Conservation (phyloP, 2,113 vertebrate species). For the Syngnathus floridae region DNA sequence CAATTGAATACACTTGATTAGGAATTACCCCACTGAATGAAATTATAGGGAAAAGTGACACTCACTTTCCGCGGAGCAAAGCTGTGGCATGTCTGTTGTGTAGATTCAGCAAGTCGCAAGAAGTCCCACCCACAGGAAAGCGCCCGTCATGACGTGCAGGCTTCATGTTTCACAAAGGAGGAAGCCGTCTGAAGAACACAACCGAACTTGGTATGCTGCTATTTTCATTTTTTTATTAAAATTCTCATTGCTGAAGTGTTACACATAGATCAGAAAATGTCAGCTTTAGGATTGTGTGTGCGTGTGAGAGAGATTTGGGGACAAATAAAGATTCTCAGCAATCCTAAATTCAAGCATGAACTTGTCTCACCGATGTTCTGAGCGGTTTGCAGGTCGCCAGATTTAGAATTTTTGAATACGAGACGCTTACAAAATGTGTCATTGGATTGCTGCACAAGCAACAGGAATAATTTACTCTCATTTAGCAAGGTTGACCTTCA, state of each 20-base stretch:
- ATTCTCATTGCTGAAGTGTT: not conserved
- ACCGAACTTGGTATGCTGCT: constrained; percentile 20
- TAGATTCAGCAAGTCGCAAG: not conserved
- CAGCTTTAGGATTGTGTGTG: not conserved
- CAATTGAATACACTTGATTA: not conserved
- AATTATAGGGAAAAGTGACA: not conserved
- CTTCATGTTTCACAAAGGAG: constrained; percentile 14
- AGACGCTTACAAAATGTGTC: not conserved
- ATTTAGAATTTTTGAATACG: not conserved
- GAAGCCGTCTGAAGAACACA: not conserved
- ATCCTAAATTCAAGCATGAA: too few relatives aligned
- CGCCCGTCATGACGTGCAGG: not conserved
- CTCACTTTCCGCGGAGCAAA: not conserved
- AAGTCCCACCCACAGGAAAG: constrained; percentile 42
- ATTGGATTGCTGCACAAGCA: not conserved
- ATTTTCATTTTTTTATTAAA: not conserved
- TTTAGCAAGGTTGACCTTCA: not conserved
- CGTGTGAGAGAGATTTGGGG: not conserved
- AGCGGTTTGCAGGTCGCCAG: not conserved
- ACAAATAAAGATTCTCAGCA: not conserved
- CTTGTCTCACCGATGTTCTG: not conserved
- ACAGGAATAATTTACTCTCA: not conserved
- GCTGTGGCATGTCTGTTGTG: not conserved
- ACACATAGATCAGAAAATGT: not conserved
- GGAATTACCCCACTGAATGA: not conserved